Evolutionary conservation across 64 coral and sea anemone species (phyloP).

Genomic region (Porites lutea): DNA sequence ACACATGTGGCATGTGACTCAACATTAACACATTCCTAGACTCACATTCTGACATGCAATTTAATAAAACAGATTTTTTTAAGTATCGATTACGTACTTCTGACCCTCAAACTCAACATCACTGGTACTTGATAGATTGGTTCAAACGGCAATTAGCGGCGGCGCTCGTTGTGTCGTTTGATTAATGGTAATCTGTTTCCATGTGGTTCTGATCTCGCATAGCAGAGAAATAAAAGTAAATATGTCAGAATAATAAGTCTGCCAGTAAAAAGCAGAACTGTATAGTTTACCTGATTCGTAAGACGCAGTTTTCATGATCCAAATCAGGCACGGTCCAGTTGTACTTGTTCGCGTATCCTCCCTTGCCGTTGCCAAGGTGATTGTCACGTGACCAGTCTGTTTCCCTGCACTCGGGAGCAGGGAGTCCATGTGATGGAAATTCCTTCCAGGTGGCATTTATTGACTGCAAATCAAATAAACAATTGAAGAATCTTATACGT

Average conservation of each 20-base stretch:
- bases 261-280: not conserved
- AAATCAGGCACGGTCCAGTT: slow-evolving; percentile 96
- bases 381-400: slow-evolving; percentile 99
- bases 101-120: too few relatives aligned
- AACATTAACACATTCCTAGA: too few relatives aligned
- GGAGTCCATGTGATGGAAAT: slow-evolving; percentile 78
- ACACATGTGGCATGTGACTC: not conserved
- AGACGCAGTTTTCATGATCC: slow-evolving; percentile 78
- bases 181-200: too few relatives aligned
- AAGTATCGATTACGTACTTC: too few relatives aligned
- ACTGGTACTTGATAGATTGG: too few relatives aligned
- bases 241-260: too few relatives aligned
- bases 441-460: slow-evolving; percentile 70
- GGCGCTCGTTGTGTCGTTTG: too few relatives aligned
- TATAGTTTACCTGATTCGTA: slow-evolving; percentile 92
- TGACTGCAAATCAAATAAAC: not conserved
- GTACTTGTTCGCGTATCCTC: slow-evolving; percentile 84
- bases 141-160: too few relatives aligned
- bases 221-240: too few relatives aligned
- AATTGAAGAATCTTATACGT: not conserved
- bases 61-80: too few relatives aligned
- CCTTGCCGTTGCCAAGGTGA: slow-evolving; percentile 96
- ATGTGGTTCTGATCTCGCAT: too few relatives aligned
- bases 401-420: slow-evolving; percentile 93
- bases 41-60: too few relatives aligned